phyloP scores from a whole-genome alignment of 2,888 invertebrate genomes.

The Dione vanillae region DNA sequence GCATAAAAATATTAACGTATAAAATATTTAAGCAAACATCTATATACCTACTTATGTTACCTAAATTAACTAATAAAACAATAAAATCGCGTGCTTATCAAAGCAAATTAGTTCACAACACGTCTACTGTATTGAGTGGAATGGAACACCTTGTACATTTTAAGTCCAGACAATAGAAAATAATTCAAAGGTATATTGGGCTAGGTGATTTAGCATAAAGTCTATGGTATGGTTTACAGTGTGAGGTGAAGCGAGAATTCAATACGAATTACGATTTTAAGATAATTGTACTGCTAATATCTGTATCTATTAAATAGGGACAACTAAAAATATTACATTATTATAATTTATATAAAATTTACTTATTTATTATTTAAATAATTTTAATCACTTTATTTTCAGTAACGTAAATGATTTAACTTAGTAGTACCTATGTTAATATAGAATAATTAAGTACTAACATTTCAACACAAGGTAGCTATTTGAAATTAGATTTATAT shows the following conservation, averaged over 20 bases:
- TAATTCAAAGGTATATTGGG: slow-evolving; percentile 71
- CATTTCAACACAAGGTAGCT: too few relatives aligned
- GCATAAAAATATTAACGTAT: not conserved
- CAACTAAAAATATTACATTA: too few relatives aligned
- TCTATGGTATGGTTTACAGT: slow-evolving; percentile 48
- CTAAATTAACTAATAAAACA: slow-evolving; percentile 4
- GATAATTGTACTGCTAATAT: too few relatives aligned
- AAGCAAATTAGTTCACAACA: slow-evolving; percentile 28
- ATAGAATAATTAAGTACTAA: too few relatives aligned
- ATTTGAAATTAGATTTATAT: too few relatives aligned
- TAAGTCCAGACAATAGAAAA: slow-evolving; percentile 71
- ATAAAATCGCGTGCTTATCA: not conserved
- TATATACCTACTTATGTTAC: not conserved
- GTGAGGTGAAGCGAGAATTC: slow-evolving; percentile 46
- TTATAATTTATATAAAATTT: too few relatives aligned
- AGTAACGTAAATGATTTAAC: too few relatives aligned
- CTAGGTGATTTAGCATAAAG: slow-evolving; percentile 75
- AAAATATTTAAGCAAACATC: not conserved
- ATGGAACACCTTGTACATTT: slow-evolving; percentile 67
- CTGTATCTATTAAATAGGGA: too few relatives aligned
- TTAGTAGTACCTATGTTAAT: too few relatives aligned
- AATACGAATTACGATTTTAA: too few relatives aligned
- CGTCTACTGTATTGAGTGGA: slow-evolving; percentile 39
- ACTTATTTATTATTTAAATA: too few relatives aligned
- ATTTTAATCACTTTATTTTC: too few relatives aligned